These are phyloP conservation scores for Asbolus verrucosus DNA, from an alignment of 1,140 invertebrate species.

Conservation along the genomic window DNA sequence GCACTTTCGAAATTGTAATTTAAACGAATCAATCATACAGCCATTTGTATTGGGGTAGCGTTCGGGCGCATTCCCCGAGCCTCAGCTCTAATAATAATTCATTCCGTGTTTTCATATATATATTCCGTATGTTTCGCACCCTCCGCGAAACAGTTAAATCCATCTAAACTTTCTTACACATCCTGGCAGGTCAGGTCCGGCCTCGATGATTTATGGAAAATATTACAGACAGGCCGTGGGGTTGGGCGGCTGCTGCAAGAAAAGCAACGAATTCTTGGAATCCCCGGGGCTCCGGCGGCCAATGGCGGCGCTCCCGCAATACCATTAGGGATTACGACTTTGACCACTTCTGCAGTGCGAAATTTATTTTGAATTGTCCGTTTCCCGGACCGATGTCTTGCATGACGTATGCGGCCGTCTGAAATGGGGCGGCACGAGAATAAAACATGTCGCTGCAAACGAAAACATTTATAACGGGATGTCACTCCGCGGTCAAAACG, in stretches of 20 bases:
- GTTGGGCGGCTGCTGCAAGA: constrained; percentile 46
- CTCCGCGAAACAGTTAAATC: constrained; percentile 49
- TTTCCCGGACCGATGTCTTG: constrained; percentile 50
- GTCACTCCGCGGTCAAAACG: constrained; percentile 58
- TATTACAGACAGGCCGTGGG: constrained; percentile 54
- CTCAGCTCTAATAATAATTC: constrained; percentile 58
- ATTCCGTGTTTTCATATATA: constrained; percentile 56
- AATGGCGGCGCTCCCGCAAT: constrained; percentile 49
- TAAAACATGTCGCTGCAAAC: constrained; percentile 53
- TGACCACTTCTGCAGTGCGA: constrained; percentile 54
- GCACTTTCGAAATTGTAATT: constrained; percentile 35
- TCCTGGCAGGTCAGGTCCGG: constrained; percentile 59
- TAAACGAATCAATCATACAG: constrained; percentile 49
- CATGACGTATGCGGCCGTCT: constrained; percentile 56
- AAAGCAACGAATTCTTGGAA: constrained; percentile 55
- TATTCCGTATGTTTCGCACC: constrained; percentile 45
- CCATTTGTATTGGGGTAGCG: constrained; percentile 47
- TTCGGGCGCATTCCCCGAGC: constrained; percentile 42
- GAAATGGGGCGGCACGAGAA: constrained; percentile 53
- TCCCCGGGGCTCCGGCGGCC: constrained; percentile 49
- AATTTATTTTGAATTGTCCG: constrained; percentile 54
- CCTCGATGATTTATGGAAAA: constrained; percentile 62
- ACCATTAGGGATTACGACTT: constrained; percentile 55
- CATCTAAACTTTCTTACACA: constrained; percentile 53
- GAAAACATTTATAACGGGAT: constrained; percentile 61